These are phyloP conservation scores for Zygothrica quintamaculata DNA, from an alignment of 2,888 invertebrate species.

Conservation along the genomic window DNA sequence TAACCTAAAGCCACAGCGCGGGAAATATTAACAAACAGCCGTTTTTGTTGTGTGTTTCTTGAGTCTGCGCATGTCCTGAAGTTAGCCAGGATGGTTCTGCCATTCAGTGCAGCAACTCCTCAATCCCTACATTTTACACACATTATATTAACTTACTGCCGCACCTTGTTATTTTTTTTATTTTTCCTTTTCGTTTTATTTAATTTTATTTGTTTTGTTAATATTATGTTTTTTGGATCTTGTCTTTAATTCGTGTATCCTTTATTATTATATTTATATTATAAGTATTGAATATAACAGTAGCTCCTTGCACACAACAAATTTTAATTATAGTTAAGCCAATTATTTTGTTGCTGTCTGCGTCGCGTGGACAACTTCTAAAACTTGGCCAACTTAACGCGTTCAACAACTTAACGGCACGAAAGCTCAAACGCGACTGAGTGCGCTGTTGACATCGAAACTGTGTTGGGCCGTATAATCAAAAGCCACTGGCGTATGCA, in stretches of 20 bases:
- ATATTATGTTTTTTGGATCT: constrained; percentile 15
- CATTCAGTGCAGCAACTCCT: constrained; percentile 49
- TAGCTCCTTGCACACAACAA: constrained; percentile 27
- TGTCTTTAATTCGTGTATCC: not conserved
- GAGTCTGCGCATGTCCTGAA: constrained; percentile 69
- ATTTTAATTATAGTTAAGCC: constrained; percentile 59
- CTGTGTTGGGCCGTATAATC: constrained; percentile 7
- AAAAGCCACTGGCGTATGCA: constrained; percentile 39
- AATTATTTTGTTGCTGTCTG: constrained; percentile 61
- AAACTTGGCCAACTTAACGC: constrained; percentile 26
- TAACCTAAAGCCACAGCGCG: constrained; percentile 71
- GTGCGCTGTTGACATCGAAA: constrained; percentile 12
- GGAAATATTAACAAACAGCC: constrained; percentile 78
- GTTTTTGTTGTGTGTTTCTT: constrained; percentile 72
- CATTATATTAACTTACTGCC: constrained; percentile 46
- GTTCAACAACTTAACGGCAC: constrained; percentile 61
- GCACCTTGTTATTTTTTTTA: constrained; percentile 57
- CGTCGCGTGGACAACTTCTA: constrained; percentile 41
- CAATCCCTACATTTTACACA: constrained; percentile 44
- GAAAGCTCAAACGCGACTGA: constrained; percentile 71
- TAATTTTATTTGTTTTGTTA: constrained; percentile 9
- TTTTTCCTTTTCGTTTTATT: constrained; percentile 11
- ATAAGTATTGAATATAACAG: no score
- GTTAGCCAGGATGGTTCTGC: constrained; percentile 4
- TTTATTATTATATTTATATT: constrained; percentile 16